Base-by-base conservation (phyloP, 2,888 invertebrate genomes). In the Heteropelma amictum region DNA sequence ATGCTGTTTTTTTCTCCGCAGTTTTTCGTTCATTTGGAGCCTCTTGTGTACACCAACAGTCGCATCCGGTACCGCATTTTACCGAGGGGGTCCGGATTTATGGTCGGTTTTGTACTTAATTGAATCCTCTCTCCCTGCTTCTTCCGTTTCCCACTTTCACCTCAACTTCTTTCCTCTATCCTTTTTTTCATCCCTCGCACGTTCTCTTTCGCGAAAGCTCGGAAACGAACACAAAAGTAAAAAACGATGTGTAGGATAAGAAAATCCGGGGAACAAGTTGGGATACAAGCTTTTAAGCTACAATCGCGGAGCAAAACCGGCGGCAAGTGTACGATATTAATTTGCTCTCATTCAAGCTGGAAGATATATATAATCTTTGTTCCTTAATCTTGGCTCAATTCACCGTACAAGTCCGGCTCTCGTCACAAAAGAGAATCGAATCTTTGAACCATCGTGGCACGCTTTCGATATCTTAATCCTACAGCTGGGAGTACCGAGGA, bases 1-100 rank as follows among this genome's bases (percentile, higher is more conserved):
- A 42, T 68, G 68, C 23, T n/a, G 77, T 79, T 81, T 80, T 81
- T 80, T 80, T 77, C 42, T 38, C 28, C 33, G 54, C 67, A 60
- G 49, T 49, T 72, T 54, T 61, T 61, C 67, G 38, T 72, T 60
- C 61, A 58, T 68, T 68, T 67, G 23, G n/a, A 45, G 35, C 67
- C 56, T 72, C 60, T 68, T 49, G 49, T 68, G 58, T 76, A 67
- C 40, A 67, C 63, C 30, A 64, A 33, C 53, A 71, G 54, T 61
- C 67, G 42, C 75, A 68, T 63, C 67, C 42, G 73, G 42, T 38
- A 69, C 77, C 77, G 81, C 82, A 78, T 84, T n/a, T n/a, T 80
- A 82, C 83, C 78, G 82, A 84, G 81, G 77, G 81, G 79, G 83
- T 75, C 77, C 75, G 82, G 83, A 84, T 84, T 84, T 84, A 84